These are phyloP conservation scores for Palythoa grandiflora DNA, from an alignment of 92 coral and sea anemone species.

Conservation along the genomic window DNA sequence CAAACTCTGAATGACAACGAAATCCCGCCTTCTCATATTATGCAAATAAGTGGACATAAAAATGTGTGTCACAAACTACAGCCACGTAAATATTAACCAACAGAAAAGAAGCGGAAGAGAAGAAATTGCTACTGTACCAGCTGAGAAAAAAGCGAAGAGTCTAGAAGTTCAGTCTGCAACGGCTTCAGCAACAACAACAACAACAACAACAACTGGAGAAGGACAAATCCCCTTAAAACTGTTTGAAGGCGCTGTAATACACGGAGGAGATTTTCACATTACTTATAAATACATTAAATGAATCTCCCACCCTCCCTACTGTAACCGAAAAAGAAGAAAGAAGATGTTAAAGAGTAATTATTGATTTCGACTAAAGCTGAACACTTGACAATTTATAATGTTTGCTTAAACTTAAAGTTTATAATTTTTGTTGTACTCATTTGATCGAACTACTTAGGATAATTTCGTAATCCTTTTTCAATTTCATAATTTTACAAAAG, in stretches of 20 bases:
- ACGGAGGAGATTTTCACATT: slow-evolving; percentile 56
- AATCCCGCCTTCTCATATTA: slow-evolving; percentile 45
- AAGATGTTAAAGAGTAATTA: slow-evolving; percentile 32
- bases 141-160: background rate
- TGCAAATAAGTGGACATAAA: slow-evolving; percentile 57
- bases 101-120: slow-evolving; percentile 25
- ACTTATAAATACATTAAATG: slow-evolving; percentile 19
- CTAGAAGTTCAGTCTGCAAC: slow-evolving; percentile 33
- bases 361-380: slow-evolving; percentile 19
- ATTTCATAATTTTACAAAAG: background rate
- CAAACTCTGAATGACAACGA: slow-evolving; percentile 53
- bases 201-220: slow-evolving; percentile 25
- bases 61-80: slow-evolving; percentile 52
- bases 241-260: slow-evolving; percentile 39
- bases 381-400: slow-evolving; percentile 6
- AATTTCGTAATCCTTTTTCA: background rate
- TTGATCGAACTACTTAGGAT: background rate
- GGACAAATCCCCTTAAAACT: slow-evolving; percentile 24
- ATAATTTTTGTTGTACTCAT: background rate
- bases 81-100: slow-evolving; percentile 39
- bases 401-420: background rate
- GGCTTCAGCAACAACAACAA: slow-evolving; percentile 33
- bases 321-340: background rate
- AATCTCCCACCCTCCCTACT: slow-evolving; percentile 20
- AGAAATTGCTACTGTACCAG: background rate